A percentile compares a stretch with the other conserved stretches of the same genome.
Evolutionary conservation across 2,888 invertebrate species (phyloP).

Genomic region (Junonia oenone): DNA sequence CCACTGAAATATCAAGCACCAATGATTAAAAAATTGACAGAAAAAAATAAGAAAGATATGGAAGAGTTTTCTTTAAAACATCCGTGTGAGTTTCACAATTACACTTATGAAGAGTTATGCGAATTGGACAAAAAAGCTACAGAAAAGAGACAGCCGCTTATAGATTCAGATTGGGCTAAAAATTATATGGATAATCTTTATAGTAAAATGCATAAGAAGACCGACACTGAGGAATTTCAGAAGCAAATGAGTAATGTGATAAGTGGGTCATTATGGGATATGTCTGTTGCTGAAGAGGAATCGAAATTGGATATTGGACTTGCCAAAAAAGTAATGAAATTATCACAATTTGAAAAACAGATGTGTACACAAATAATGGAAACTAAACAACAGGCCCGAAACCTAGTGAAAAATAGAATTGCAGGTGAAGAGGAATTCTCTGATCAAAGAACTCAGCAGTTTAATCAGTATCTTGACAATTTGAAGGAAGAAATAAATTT

Average conservation of each 20-base stretch:
- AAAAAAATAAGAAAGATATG: conserved; percentile 52
- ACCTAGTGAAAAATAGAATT: conserved; percentile 74
- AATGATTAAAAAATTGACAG: conserved; percentile 33
- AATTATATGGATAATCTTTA: conserved; percentile 72
- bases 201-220: conserved; percentile 55
- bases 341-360: conserved; percentile 83
- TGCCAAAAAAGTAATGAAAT: conserved; percentile 77
- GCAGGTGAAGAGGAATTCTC: conserved; percentile 70
- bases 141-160: conserved; percentile 45
- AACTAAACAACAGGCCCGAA: conserved; percentile 78
- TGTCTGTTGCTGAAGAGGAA: conserved; percentile 73
- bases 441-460: conserved; percentile 69
- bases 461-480: conserved; percentile 64
- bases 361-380: conserved; percentile 82
- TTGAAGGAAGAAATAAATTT: conserved; percentile 65
- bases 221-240: conserved; percentile 67
- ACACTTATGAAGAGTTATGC: conserved; percentile 60
- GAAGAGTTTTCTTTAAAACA: conserved; percentile 51
- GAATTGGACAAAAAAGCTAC: conserved; percentile 49
- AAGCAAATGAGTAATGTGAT: conserved; percentile 70
- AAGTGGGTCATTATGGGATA: conserved; percentile 73
- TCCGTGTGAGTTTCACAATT: conserved; percentile 59
- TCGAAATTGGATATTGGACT: conserved; percentile 68
- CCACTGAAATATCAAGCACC: conserved; percentile 35
- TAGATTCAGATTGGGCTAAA: conserved; percentile 62